Evolutionary conservation across 2,113 vertebrate genomes (phyloP).

Genomic region (Seriola rivoliana): DNA sequence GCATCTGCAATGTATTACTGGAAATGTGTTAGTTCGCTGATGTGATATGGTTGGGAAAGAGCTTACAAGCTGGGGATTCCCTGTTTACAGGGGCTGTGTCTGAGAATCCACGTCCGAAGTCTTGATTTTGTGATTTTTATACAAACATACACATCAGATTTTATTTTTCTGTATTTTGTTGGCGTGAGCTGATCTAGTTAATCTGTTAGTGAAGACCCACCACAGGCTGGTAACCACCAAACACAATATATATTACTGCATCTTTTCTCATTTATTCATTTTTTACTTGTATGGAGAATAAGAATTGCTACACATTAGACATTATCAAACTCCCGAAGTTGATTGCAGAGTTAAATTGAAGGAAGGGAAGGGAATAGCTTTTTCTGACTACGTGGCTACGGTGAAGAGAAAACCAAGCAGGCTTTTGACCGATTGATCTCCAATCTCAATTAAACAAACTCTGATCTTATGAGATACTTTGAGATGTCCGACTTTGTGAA

Average conservation of each 20-base stretch:
- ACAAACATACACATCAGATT: slow-evolving; percentile 26
- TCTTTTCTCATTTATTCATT: slow-evolving; percentile 9
- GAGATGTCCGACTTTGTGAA: slow-evolving; percentile 21
- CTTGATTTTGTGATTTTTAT: slow-evolving; percentile 3
- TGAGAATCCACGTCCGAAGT: slow-evolving; percentile 47
- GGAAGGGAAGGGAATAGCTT: not conserved
- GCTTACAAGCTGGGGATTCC: slow-evolving; percentile 44
- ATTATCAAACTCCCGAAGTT: not conserved
- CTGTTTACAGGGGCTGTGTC: slow-evolving; percentile 36
- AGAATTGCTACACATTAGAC: not conserved
- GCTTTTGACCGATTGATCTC: slow-evolving; percentile 2
- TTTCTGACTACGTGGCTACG: not conserved
- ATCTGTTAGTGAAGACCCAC: slow-evolving; percentile 3
- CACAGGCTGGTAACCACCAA: slow-evolving; percentile 1
- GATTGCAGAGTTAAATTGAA: not conserved
- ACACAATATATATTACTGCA: not conserved
- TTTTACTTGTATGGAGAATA: not conserved
- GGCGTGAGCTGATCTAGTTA: not conserved
- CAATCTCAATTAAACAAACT: slow-evolving; percentile 20
- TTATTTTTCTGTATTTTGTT: slow-evolving; percentile 22
- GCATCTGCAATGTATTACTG: slow-evolving; percentile 72
- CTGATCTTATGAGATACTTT: slow-evolving; percentile 20
- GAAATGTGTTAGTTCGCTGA: slow-evolving; percentile 31
- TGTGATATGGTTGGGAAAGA: slow-evolving; percentile 57
- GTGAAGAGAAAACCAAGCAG: not conserved